Base-by-base conservation (phyloP, 2,113 vertebrate species). In the Conger conger region DNA sequence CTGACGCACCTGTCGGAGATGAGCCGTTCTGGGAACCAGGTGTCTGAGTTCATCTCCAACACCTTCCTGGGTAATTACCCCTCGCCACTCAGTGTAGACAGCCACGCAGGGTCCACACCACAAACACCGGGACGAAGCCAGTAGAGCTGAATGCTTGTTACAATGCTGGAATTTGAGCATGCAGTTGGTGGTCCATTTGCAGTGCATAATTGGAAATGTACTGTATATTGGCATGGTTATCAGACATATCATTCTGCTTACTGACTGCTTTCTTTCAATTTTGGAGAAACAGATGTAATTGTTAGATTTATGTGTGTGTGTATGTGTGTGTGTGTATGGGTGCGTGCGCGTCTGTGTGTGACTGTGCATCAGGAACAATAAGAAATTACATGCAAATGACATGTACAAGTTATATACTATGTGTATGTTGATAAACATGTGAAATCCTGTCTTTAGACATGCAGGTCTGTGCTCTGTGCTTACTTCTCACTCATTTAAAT, bases 21-120 rank as follows among this genome's bases (percentile, higher is more conserved):
- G 91, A 97, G 98, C 91, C 97, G 97, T 85, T 99, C 97, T 0
- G 98, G 98, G 88, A 99, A 97, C 93, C 98, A 99, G 93, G 97
- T 99, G 85, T 99, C 97, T 0, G 96, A 99, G 93, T 99, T 97
- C 94, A 99, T 99, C 94, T 97, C 97, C 90, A 96, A 92, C 90
- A 98, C 96, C 87, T 98, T 97, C 91, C 91, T 98, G 92, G 97
- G 97, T 98, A 95, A 95, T 91, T 81, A 76, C 63, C 76, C 40
- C 36, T 73, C 11, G 45, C 42, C 16, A 27, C 38, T 79, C 78
- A 38, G 77, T 40, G 36, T 38, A 79, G 76, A 23, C 33, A 38
- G 76, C 1, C 76, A 78, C 76, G 23, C 76, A 78, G 36, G 30
- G 36, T 20, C 76, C n/a, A 37, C 76, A 77, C 15, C 76, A 77